Conservation (phyloP, 2,113 vertebrate species). For the Athene cunicularia region DNA sequence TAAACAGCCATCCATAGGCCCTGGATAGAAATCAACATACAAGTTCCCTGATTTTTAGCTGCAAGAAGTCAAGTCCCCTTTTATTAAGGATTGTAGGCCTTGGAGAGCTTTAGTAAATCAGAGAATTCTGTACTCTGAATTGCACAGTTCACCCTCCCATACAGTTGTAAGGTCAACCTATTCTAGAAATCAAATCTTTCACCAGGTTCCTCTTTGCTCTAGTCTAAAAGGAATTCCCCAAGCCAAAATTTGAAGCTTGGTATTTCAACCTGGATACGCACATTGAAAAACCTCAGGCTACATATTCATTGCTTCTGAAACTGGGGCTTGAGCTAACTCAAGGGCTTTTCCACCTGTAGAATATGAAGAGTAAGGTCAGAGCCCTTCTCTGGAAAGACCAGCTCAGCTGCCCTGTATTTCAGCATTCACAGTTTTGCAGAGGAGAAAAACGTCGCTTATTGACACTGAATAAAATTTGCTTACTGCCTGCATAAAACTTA, state of each 20-base stretch:
- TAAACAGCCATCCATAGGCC: neutral
- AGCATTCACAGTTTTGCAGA: neutral
- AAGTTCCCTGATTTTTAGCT: neutral
- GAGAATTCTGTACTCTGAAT: neutral
- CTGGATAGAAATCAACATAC: neutral
- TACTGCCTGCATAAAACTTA: neutral
- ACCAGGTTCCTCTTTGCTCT: neutral
- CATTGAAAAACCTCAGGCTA: neutral
- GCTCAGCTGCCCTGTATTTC: neutral
- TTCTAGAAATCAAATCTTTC: neutral
- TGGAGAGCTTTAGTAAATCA: neutral
- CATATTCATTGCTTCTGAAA: neutral
- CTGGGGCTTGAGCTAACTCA: neutral
- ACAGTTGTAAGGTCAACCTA: neutral
- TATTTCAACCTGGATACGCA: neutral
- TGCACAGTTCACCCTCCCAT: neutral
- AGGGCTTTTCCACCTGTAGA: neutral
- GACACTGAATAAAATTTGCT: neutral
- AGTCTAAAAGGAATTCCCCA: neutral
- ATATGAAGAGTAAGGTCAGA: neutral
- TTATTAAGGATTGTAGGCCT: neutral
- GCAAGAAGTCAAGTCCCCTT: neutral
- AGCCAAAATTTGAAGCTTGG: rapidly evolving
- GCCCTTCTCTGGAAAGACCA: neutral
- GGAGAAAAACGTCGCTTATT: neutral